Conservation (phyloP, 1,140 invertebrate genomes). For the Galleria mellonella region DNA sequence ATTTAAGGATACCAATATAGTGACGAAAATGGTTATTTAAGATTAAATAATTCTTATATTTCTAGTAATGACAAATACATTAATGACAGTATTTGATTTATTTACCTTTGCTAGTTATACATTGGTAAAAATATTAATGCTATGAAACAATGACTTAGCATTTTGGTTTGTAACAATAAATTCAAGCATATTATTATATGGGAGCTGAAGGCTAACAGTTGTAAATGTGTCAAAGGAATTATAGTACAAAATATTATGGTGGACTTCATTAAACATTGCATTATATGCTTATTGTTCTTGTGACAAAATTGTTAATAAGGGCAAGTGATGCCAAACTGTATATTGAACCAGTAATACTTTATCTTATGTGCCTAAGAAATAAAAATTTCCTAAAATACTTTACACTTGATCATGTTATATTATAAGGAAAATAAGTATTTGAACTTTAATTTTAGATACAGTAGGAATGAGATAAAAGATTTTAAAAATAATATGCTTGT, state of each 20-base stretch:
- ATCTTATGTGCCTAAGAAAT: slow-evolving; percentile 66
- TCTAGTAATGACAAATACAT: slow-evolving; percentile 3
- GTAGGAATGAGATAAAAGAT: slow-evolving; percentile 3
- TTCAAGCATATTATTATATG: slow-evolving; percentile 41
- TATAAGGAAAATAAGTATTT: slow-evolving; percentile 27
- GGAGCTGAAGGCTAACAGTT: slow-evolving; percentile 14
- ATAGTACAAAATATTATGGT: slow-evolving; percentile 12
- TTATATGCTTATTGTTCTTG: slow-evolving; percentile 25
- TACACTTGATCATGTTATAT: slow-evolving; percentile 54
- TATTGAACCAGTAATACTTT: slow-evolving; percentile 59
- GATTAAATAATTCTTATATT: too few species aligned
- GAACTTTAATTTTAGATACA: slow-evolving; percentile 1
- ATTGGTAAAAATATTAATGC: slow-evolving; percentile 72
- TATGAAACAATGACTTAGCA: slow-evolving; percentile 72
- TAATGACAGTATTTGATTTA: slow-evolving; percentile 67
- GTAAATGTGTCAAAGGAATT: slow-evolving; percentile 14
- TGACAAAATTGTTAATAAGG: slow-evolving; percentile 19
- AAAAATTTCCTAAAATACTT: slow-evolving; percentile 64
- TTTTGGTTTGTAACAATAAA: slow-evolving; percentile 65
- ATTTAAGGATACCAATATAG: too few species aligned
- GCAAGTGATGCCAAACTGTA: slow-evolving; percentile 34
- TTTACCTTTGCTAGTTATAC: slow-evolving; percentile 72
- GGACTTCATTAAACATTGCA: slow-evolving; percentile 24
- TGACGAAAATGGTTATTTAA: too few species aligned
- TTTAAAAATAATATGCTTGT: slow-evolving; percentile 14